Percentiles rank a stretch among this genome's conserved stretches.
phyloP scores from a whole-genome alignment of 1,140 invertebrate species.

The Drosophila eugracilis region DNA sequence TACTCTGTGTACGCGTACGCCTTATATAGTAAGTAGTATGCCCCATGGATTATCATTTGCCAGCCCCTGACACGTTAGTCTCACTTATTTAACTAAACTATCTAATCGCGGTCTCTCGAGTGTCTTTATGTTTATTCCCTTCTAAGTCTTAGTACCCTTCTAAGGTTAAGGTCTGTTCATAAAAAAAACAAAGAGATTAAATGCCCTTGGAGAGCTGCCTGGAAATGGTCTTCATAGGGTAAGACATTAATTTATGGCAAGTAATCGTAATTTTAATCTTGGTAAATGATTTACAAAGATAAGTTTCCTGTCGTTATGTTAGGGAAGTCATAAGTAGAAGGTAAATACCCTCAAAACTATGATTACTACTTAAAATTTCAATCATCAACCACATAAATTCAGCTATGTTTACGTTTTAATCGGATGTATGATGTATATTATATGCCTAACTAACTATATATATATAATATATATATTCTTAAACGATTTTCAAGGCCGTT shows the following conservation, averaged over 20 bases:
- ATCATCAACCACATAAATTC: constrained; percentile 21
- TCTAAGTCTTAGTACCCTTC: neutral
- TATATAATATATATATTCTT: constrained; percentile 21
- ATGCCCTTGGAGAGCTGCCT: neutral
- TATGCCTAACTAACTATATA: constrained; percentile 4
- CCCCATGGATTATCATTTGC: constrained; percentile 24
- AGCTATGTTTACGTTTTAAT: constrained; percentile 58
- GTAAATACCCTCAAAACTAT: neutral
- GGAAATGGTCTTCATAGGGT: neutral
- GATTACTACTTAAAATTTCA: neutral
- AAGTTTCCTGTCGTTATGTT: too few species aligned
- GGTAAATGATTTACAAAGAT: too few species aligned
- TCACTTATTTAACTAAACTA: constrained; percentile 42
- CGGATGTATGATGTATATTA: constrained; percentile 28
- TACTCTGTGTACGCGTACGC: neutral
- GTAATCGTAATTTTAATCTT: neutral
- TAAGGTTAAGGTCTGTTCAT: constrained; percentile 1
- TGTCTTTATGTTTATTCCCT: constrained; percentile 3
- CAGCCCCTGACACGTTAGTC: constrained; percentile 36
- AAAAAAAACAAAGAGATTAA: neutral
- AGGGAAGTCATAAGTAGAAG: too few species aligned
- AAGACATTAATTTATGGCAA: neutral
- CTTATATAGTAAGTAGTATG: neutral
- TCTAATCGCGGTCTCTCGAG: constrained; percentile 28
- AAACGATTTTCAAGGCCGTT: constrained; percentile 59